Base-by-base conservation (phyloP, 2,888 invertebrate species). In the Hirtodrosophila alboralis region DNA sequence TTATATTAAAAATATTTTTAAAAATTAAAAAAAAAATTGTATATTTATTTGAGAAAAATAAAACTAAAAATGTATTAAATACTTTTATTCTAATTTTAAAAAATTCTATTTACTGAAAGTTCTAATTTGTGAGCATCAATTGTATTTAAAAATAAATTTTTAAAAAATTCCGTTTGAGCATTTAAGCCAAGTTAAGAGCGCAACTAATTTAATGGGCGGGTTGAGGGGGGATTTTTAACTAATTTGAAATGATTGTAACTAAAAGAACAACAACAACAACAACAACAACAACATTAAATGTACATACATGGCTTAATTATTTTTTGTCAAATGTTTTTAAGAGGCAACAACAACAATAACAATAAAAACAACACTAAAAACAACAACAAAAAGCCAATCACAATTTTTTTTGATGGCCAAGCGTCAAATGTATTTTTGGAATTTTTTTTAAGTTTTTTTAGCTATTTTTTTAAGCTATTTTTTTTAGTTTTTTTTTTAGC, bases 371-470 rank as follows among this genome's bases (percentile, higher is more conserved):
- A 14, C 31, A 34, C 30, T 31, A 28, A 21, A n/a, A 40, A 43
- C 18, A 43, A 31, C 13, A 43, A 38, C 18, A 51, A 52, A 77
- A 77, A 78, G 75, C 75, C 81, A 81, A 78, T 78, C 77, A 78
- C 81, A 81, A 66, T 7, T 71, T 81, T 81, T 81, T 81, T 81
- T 81, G 81, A 81, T 78, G 77, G 61, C 67, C 71, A 54, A n/a
- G 48, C 65, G 33, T 69, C 45, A 56, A 66, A 72, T 79, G 64
- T 69, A 68, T 56, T 63, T 78, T n/a, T n/a, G n/a, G n/a, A n/a
- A n/a, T n/a, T n/a, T n/a, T n/a, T n/a, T n/a, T n/a, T n/a, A n/a
- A n/a, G n/a, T n/a, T n/a, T n/a, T n/a, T n/a, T n/a, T n/a, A n/a
- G n/a, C n/a, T n/a, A n/a, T n/a, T n/a, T n/a, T n/a, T n/a, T n/a